Percentiles rank a stretch among this genome's conserved stretches.
These are phyloP conservation scores for Encarsia formosa DNA, from an alignment of 2,888 invertebrate genomes.

Conservation along the genomic window DNA sequence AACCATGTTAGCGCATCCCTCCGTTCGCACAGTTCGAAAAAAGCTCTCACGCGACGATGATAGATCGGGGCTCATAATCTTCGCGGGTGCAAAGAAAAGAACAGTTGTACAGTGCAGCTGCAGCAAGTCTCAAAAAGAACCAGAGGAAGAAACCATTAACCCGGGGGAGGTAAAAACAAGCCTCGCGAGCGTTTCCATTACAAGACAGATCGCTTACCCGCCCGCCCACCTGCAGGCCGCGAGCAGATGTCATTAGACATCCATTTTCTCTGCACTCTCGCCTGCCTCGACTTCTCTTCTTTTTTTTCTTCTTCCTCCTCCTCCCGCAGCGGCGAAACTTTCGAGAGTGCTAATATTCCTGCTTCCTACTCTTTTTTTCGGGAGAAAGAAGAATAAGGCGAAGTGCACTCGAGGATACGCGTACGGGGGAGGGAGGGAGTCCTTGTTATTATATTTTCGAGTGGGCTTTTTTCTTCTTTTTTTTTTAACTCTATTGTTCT, in stretches of 20 bases:
- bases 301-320: neutral
- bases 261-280: too few species aligned
- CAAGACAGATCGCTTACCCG: conserved; percentile 25
- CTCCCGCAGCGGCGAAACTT: too few species aligned
- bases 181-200: conserved; percentile 13
- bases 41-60: neutral
- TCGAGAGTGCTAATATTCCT: conserved; percentile 8
- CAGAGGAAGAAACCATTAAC: too few species aligned
- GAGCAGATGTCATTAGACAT: conserved; percentile 24
- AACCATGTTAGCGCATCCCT: too few species aligned
- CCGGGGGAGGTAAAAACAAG: too few species aligned
- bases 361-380: conserved; percentile 3
- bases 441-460: too few species aligned
- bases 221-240: neutral
- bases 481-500: too few species aligned
- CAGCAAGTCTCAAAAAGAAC: neutral
- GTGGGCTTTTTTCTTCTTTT: too few species aligned
- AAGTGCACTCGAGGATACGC: too few species aligned
- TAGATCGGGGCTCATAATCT: neutral
- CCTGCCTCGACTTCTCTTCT: neutral
- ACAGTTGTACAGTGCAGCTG: neutral
- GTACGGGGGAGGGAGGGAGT: neutral
- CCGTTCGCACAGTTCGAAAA: too few species aligned
- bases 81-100: neutral
- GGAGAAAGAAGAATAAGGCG: neutral